Conservation (phyloP, 1,140 invertebrate species). For the Drosophila sechellia region DNA sequence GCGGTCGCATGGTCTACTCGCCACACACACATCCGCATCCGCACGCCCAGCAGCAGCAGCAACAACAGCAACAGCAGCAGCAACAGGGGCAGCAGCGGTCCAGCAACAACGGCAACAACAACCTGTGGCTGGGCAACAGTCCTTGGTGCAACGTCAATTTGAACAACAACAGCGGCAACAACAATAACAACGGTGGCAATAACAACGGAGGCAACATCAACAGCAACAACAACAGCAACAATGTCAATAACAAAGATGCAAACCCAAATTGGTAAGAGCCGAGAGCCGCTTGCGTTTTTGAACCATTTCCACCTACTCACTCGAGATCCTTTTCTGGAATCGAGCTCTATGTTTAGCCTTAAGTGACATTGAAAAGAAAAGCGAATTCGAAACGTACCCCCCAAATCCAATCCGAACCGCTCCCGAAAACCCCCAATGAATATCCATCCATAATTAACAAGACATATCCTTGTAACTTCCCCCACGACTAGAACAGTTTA, state of each 20-base stretch:
- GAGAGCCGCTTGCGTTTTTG: slow-evolving; percentile 53
- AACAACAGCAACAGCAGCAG: slow-evolving; percentile 31
- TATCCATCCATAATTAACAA: slow-evolving; percentile 49
- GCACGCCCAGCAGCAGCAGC: slow-evolving; percentile 54
- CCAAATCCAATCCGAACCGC: slow-evolving; percentile 46
- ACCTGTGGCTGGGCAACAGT: slow-evolving; percentile 67
- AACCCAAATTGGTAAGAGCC: slow-evolving; percentile 76
- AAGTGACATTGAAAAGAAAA: slow-evolving; percentile 73
- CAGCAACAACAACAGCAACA: slow-evolving; percentile 62
- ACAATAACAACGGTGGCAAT: slow-evolving; percentile 29
- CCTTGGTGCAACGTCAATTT: slow-evolving; percentile 73
- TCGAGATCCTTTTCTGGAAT: slow-evolving; percentile 17
- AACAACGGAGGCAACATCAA: slow-evolving; percentile 66
- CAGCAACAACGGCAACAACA: slow-evolving; percentile 50
- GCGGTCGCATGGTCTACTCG: slow-evolving; percentile 63
- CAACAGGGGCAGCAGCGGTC: slow-evolving; percentile 38
- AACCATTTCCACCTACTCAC: slow-evolving; percentile 8
- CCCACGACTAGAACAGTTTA: slow-evolving; percentile 72
- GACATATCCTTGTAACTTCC: slow-evolving; percentile 67
- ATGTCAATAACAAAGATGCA: slow-evolving; percentile 72
- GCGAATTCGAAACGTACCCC: slow-evolving; percentile 74
- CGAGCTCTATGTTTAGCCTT: slow-evolving; percentile 67
- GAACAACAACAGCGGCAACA: slow-evolving; percentile 36
- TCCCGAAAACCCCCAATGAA: slow-evolving; percentile 15
- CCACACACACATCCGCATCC: slow-evolving; percentile 61